Evolutionary conservation across 1,140 invertebrate genomes (phyloP), one percentile per base, ranked within the genome.

Genomic region (Carcinoscorpius rotundicauda): DNA sequence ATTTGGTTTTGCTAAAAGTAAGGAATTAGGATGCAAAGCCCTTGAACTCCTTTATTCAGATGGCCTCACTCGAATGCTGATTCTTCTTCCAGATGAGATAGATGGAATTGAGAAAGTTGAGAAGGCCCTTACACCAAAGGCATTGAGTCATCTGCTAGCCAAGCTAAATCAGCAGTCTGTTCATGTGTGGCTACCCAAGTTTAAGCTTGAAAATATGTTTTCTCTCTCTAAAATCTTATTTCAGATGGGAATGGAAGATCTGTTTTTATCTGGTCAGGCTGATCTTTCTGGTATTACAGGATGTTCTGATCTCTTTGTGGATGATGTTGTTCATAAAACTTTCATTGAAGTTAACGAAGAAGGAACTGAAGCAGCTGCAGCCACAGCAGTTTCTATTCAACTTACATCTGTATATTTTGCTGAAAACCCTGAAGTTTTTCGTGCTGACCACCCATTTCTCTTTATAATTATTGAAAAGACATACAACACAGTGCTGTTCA

Each of bases 41-140:
- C 73, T 95, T 5, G 89, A 94, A 74, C 75, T 96, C 50, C 90
- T 90, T 0, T 95, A 94, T 78, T 85, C 88, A 70, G 86, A 87
- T 10, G 82, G 87, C 56, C 82, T 87, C 49, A 82, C 93, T 57
- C 89, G 87, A 64, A 92, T 96, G 89, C 86, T 86, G 72, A 69
- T 77, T 49, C 55, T 76, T 3, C 68, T 77, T 3, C 76, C 70
- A 57, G 66, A 71, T 61, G 61, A 70, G 8, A 64, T 60, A n/a
- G 64, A 68, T 61, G 72, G 70, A 51, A 64, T 76, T 6, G 66
- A 65, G 51, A n/a, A 56, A 6, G 55, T 76, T 5, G 66, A 73
- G 6, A 58, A 64, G 5, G 49, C 58, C 0, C 52, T 76, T n/a
- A 71, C 64, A 56, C 60, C 65, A 6, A 11, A 65, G 9, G 29